Conservation (phyloP, 1,140 invertebrate genomes). For the Cotesia chilonis region DNA sequence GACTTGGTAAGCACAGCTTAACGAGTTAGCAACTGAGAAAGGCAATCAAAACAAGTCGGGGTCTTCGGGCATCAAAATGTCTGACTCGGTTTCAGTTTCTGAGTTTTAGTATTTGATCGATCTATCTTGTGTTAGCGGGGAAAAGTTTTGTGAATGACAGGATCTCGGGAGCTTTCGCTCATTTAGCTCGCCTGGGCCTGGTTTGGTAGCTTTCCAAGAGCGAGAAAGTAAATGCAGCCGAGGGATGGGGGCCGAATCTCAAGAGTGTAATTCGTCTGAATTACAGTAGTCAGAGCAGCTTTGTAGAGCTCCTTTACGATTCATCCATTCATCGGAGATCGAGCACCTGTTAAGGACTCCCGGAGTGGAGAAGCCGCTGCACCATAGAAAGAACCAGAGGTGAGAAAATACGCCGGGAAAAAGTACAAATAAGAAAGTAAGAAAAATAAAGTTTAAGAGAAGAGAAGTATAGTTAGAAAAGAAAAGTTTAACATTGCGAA, state of each 20-base stretch:
- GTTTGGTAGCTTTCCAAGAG: too few relatives aligned
- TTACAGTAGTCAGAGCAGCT: slow-evolving; percentile 50
- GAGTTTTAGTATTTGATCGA: slow-evolving; percentile 16
- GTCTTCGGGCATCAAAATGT: too few relatives aligned
- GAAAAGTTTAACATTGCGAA: slow-evolving; percentile 11
- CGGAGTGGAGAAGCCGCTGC: neutral
- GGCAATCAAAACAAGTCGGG: too few relatives aligned
- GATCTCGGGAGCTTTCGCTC: slow-evolving; percentile 44
- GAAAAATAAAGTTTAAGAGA: too few relatives aligned
- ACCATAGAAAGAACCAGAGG: too few relatives aligned
- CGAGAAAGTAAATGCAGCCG: too few relatives aligned
- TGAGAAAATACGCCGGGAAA: too few relatives aligned
- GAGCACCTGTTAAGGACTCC: slow-evolving; percentile 49
- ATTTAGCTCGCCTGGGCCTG: slow-evolving; percentile 46
- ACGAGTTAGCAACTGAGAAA: too few relatives aligned
- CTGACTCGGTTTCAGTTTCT: neutral
- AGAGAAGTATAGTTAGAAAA: neutral
- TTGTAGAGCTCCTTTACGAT: slow-evolving; percentile 43
- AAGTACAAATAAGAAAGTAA: too few relatives aligned
- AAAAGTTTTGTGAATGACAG: slow-evolving; percentile 42
- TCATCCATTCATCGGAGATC: slow-evolving; percentile 47
- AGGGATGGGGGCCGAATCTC: slow-evolving; percentile 34
- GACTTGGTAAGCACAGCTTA: too few relatives aligned
- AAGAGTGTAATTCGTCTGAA: slow-evolving; percentile 57
- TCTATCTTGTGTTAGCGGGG: slow-evolving; percentile 29